These are phyloP conservation scores for Dicrurus megarhynchus DNA, from an alignment of 2,113 vertebrate genomes.

Conservation along the genomic window DNA sequence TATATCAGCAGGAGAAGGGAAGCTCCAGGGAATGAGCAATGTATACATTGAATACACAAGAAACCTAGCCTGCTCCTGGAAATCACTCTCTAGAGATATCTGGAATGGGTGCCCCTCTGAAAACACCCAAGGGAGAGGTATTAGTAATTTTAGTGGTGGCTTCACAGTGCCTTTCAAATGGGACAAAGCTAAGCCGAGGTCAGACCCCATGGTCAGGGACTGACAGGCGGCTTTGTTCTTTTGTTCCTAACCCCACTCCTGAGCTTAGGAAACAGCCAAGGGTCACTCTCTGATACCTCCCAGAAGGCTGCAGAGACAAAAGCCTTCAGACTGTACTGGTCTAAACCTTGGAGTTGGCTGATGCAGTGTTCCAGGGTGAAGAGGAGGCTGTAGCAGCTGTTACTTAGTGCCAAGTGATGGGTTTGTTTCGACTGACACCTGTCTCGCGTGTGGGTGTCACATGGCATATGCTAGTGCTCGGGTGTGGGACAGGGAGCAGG, in stretches of 20 bases:
- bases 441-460: neutral
- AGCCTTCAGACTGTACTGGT: neutral
- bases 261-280: neutral
- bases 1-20: neutral
- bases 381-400: neutral
- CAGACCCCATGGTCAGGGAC: neutral
- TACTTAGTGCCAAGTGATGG: neutral
- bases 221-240: neutral
- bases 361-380: accelerated
- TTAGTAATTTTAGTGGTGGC: neutral
- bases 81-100: neutral
- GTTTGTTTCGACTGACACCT: neutral
- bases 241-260: neutral
- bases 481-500: neutral
- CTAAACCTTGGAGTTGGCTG: neutral
- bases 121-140: neutral
- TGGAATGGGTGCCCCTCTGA: neutral
- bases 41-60: neutral
- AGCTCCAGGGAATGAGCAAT: conserved; percentile 10
- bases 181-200: neutral
- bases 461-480: accelerated
- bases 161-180: neutral
- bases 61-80: neutral
- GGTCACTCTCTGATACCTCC: neutral
- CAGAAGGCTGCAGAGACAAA: neutral